Base-by-base conservation (phyloP, 2,797 vertebrate genomes). In the Neoniphon sammara region DNA sequence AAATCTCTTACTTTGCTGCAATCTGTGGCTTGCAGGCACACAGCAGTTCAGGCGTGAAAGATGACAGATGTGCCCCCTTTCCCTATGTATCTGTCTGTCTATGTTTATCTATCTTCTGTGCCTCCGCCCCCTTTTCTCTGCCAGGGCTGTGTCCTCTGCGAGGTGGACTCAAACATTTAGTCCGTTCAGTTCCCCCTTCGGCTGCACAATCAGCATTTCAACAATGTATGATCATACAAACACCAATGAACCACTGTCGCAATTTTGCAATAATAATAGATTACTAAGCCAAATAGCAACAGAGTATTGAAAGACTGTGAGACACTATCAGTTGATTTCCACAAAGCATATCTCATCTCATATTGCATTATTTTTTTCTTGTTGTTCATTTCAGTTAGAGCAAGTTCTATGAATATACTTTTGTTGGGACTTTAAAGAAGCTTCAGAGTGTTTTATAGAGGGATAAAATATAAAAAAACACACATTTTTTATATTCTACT, bases 41-140 rank as follows among this genome's bases (percentile, higher is more conserved):
- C 57, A 66, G 65, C 76, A 60, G 60, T 73, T 53, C 82, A 88
- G 68, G 78, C 64, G 18, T 89, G 82, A 88, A 81, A 61, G 42
- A 81, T 79, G 23, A 60, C 85, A 89, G 85, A 84, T 88, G 84
- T 81, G 82, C 14, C 73, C 73, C 66, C 68, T 76, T 25, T 81
- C 60, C 31, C 23, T 44, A 39, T 77, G 56, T 62, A 73, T 49
- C 20, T 75, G 71, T 79, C 44, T 62, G 23, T 20, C 49, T 73
- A 10, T 61, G 65, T 75, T 53, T 74, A 60, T 77, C 50, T 66
- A 10, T 66, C 52, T 61, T 21, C 8, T 77, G 59, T 69, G 64
- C 62, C 34, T 50, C 18, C 20, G 18, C 18, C 67, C 36, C 46
- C 49, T 58, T 81, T 66, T 69, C 71, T 71, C 36, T 67, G 68